phyloP scores from a whole-genome alignment of 2,797 vertebrate species.

The Etheostoma nigrum region DNA sequence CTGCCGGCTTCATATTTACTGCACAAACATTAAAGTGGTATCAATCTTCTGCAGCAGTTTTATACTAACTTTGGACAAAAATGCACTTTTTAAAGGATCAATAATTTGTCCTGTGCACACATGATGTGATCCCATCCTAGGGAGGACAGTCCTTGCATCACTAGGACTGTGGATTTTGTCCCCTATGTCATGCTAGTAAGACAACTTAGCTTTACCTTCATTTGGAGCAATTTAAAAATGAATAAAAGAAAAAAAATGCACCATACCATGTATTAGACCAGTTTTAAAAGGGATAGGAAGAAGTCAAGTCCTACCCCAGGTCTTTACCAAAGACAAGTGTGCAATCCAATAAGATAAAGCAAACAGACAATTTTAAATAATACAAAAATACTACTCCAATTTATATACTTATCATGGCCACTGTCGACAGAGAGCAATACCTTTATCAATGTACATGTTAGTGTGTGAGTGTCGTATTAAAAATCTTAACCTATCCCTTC shows the following conservation, averaged over 20 bases:
- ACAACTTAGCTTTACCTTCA: no score
- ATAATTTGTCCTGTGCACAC: not conserved
- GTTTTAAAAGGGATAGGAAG: no score
- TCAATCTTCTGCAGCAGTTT: not conserved
- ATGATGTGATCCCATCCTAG: not conserved
- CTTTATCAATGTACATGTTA: not conserved
- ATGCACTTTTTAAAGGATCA: not conserved
- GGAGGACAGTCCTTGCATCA: not conserved
- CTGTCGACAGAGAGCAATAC: not conserved
- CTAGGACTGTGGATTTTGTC: not conserved
- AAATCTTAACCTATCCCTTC: slow-evolving; percentile 12
- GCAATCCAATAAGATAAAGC: no score
- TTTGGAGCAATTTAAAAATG: no score
- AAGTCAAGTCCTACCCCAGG: no score
- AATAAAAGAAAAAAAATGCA: no score
- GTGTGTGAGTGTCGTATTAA: not conserved
- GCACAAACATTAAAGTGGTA: not conserved
- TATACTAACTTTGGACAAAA: not conserved
- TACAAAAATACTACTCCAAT: no score
- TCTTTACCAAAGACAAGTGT: no score
- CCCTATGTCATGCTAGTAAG: not conserved
- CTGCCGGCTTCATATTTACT: no score
- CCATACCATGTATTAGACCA: no score
- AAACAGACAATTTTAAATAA: no score
- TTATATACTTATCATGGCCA: not conserved